Conservation (phyloP, 2,888 invertebrate species). For the Clepsis dumicolana region DNA sequence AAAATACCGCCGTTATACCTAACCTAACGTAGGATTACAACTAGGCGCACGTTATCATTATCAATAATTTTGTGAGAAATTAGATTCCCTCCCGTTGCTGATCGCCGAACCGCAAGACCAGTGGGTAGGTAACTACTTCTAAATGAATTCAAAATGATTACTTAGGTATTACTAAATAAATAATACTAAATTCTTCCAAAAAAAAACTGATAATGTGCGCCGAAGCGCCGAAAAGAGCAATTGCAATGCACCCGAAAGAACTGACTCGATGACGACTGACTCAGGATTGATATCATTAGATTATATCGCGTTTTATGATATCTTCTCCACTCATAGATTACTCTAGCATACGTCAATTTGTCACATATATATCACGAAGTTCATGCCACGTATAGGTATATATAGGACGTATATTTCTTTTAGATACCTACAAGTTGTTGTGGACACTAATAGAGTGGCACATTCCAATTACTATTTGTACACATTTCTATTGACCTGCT, state of each 20-base stretch:
- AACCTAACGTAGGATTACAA: too few relatives aligned
- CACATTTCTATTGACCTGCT: conserved; percentile 34
- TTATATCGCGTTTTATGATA: neutral
- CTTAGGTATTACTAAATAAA: too few relatives aligned
- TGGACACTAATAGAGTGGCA: conserved; percentile 14
- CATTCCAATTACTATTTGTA: conserved; percentile 33
- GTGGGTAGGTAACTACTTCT: too few relatives aligned
- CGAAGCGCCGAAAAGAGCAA: neutral
- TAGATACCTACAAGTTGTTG: conserved; percentile 3
- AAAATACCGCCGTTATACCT: too few relatives aligned
- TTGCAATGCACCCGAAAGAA: neutral
- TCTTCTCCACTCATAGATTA: neutral
- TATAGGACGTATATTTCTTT: neutral
- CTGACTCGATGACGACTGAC: neutral
- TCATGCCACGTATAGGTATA: neutral
- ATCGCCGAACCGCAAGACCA: too few relatives aligned
- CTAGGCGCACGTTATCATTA: neutral
- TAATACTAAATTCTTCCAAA: too few relatives aligned
- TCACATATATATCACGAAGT: neutral
- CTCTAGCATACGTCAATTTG: neutral
- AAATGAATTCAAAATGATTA: too few relatives aligned
- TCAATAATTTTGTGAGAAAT: neutral
- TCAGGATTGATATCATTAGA: conserved; percentile 5
- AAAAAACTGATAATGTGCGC: too few relatives aligned
- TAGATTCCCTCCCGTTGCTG: neutral